Conservation (phyloP, 2,797 vertebrate genomes). For the Cynodonichthys magdalenae region DNA sequence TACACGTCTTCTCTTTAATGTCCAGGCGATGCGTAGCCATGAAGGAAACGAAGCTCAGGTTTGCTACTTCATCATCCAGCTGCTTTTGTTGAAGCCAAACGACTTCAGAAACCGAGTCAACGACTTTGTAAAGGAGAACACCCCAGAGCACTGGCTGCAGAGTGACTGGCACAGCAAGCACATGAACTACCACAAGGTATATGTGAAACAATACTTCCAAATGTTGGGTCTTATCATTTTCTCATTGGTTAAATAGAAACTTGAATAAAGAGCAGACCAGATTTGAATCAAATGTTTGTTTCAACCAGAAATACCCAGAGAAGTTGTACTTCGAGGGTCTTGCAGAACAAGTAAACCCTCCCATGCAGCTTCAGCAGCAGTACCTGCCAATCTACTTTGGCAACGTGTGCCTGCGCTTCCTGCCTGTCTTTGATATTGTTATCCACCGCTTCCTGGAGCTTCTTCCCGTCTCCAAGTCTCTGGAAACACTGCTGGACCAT, state of each 20-base stretch:
- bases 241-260: neutral
- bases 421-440: constrained; percentile 98
- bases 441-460: constrained; percentile 98
- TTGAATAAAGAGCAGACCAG: neutral
- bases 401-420: constrained; percentile 97
- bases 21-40: constrained; percentile 96
- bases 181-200: constrained; percentile 99
- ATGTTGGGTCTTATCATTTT: neutral
- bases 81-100: constrained; percentile 95
- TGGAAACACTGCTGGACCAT: constrained; percentile 96
- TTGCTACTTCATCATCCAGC: constrained; percentile 99
- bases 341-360: constrained; percentile 96
- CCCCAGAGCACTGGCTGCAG: constrained; percentile 98
- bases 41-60: constrained; percentile 99
- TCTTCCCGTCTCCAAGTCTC: constrained; percentile 95
- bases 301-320: constrained; percentile 94
- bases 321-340: constrained; percentile 98
- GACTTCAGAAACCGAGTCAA: constrained; percentile 98
- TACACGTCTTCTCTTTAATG: neutral
- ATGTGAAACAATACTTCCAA: neutral
- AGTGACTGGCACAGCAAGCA: constrained; percentile 99
- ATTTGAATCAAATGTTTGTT: too few relatives aligned
- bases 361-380: constrained; percentile 93
- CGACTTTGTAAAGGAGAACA: constrained; percentile 98
- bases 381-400: constrained; percentile 99